phyloP scores from a whole-genome alignment of 2,888 invertebrate species.

The Malacosoma neustria region DNA sequence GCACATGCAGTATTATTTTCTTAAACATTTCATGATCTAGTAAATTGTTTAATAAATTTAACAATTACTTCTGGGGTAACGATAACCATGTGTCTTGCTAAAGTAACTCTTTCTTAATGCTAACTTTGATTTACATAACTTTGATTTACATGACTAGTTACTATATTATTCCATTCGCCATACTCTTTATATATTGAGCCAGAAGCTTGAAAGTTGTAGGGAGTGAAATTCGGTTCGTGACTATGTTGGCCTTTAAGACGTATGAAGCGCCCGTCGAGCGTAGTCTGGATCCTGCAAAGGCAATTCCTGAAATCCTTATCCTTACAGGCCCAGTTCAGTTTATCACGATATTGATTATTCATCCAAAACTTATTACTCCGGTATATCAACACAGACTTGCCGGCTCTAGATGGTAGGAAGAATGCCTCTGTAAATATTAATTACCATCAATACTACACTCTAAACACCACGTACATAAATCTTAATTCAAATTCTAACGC shows the following conservation, averaged over 20 bases:
- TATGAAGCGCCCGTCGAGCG: slow-evolving; percentile 56
- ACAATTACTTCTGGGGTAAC: too few species aligned
- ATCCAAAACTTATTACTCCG: slow-evolving; percentile 65
- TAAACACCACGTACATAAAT: too few species aligned
- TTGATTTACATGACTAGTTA: too few species aligned
- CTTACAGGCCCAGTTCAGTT: slow-evolving; percentile 65
- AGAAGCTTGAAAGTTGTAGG: slow-evolving; percentile 46
- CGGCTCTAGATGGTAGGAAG: slow-evolving; percentile 61
- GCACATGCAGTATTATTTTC: too few species aligned
- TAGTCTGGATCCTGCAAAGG: slow-evolving; percentile 63
- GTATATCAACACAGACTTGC: slow-evolving; percentile 63
- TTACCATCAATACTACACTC: background rate
- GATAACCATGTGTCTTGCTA: too few species aligned
- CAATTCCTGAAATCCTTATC: slow-evolving; percentile 60
- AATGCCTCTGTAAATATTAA: slow-evolving; percentile 45
- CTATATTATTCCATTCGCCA: slow-evolving; percentile 26
- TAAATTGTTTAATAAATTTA: too few species aligned
- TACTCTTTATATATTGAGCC: slow-evolving; percentile 23
- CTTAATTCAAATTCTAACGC: too few species aligned
- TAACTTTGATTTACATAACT: too few species aligned
- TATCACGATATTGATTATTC: slow-evolving; percentile 61
- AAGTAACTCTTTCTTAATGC: too few species aligned
- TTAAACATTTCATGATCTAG: too few species aligned
- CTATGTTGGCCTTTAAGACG: slow-evolving; percentile 54
- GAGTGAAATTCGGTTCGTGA: slow-evolving; percentile 57